These are phyloP conservation scores for Rhaphigaster nebulosa DNA, from an alignment of 2,888 invertebrate species.

Conservation along the genomic window DNA sequence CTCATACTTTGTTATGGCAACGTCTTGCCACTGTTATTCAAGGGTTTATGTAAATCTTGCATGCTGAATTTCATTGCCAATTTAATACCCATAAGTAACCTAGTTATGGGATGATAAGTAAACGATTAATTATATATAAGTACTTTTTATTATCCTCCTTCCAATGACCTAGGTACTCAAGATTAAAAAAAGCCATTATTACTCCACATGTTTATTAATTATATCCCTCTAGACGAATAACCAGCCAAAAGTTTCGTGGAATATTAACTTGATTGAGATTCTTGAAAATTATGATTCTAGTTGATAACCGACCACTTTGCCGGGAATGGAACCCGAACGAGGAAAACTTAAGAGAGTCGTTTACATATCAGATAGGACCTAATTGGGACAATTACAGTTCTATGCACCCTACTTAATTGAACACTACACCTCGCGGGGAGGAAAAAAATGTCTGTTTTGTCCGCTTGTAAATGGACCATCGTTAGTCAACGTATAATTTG, in stretches of 20 bases:
- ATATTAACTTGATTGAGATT: background rate
- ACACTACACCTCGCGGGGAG: background rate
- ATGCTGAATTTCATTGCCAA: background rate
- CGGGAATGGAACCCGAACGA: background rate
- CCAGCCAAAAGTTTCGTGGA: background rate
- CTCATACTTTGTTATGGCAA: background rate
- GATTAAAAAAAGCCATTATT: background rate
- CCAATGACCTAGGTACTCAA: background rate
- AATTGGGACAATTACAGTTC: conserved; percentile 28
- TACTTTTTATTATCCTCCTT: background rate
- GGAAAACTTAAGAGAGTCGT: conserved; percentile 4
- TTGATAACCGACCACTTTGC: background rate
- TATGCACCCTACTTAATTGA: conserved; percentile 35
- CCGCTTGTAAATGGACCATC: background rate
- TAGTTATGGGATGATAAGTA: background rate
- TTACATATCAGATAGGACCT: conserved; percentile 28
- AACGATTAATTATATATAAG: background rate
- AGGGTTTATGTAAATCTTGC: background rate
- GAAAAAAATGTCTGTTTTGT: background rate
- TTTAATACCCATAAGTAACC: background rate
- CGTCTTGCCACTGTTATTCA: background rate
- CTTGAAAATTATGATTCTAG: background rate
- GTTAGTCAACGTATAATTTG: conserved; percentile 35
- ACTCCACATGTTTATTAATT: background rate
- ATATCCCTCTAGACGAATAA: background rate